Conservation (phyloP, 2,797 vertebrate species). For the Protosalanx chinensis region DNA sequence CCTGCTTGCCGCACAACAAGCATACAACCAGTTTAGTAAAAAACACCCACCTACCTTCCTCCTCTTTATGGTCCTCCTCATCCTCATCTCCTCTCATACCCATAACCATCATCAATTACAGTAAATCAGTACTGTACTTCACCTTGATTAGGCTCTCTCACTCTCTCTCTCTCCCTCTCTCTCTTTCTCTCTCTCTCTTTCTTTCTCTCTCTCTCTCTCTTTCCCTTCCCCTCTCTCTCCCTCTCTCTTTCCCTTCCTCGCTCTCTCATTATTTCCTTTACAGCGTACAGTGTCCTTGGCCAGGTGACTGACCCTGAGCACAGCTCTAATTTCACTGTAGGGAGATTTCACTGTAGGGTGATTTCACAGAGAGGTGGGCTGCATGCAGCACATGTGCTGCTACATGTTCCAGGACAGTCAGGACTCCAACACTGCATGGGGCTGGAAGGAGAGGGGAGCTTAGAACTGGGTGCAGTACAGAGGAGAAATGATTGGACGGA, state of each 20-base stretch:
- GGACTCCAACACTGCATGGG: neutral
- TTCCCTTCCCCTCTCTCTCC: neutral
- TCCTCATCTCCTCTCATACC: neutral
- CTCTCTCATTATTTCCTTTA: neutral
- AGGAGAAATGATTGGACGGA: neutral
- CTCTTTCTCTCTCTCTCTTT: neutral
- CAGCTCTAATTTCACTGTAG: neutral
- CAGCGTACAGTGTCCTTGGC: neutral
- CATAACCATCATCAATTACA: constrained; percentile 20
- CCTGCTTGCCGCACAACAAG: too few relatives aligned
- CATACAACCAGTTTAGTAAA: too few relatives aligned
- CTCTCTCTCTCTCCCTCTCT: neutral
- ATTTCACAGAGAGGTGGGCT: too few relatives aligned
- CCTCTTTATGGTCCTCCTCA: neutral
- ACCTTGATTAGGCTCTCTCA: neutral
- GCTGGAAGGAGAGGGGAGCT: neutral
- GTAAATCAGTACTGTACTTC: neutral
- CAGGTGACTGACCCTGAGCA: neutral
- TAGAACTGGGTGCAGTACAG: neutral
- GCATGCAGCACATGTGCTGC: too few relatives aligned
- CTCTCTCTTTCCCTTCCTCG: neutral
- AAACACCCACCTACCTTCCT: neutral
- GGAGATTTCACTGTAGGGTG: neutral
- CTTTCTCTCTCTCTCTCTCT: neutral
- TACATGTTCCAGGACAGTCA: too few relatives aligned